Percentiles rank a stretch among this genome's conserved stretches.
These are phyloP conservation scores for Diadumene lineata DNA, from an alignment of 92 coral and sea anemone species.

Conservation along the genomic window DNA sequence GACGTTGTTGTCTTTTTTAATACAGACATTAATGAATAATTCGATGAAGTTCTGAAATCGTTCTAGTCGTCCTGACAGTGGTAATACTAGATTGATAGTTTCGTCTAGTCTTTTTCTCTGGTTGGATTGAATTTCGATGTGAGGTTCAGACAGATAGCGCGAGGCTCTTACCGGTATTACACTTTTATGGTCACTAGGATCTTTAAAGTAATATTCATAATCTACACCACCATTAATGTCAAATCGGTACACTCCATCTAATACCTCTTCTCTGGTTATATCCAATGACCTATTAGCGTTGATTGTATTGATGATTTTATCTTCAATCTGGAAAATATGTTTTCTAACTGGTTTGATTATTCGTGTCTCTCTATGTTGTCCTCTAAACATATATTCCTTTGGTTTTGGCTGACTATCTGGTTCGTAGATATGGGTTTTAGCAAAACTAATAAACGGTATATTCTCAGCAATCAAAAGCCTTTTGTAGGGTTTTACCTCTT, in stretches of 20 bases:
- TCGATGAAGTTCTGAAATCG: constrained; percentile 81
- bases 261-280: constrained; percentile 48
- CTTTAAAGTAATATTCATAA: constrained; percentile 67
- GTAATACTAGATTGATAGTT: constrained; percentile 69
- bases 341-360: constrained; percentile 47
- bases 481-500: constrained; percentile 4
- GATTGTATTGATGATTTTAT: constrained; percentile 34
- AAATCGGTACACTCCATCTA: constrained; percentile 75
- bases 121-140: constrained; percentile 32
- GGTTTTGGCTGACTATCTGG: constrained; percentile 49
- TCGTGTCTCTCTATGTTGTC: constrained; percentile 50
- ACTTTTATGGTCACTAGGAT: constrained; percentile 26
- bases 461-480: constrained; percentile 45
- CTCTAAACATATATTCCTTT: constrained; percentile 72
- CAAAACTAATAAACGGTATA: constrained; percentile 63
- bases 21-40: constrained; percentile 70
- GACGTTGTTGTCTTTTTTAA: constrained; percentile 69
- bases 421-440: constrained; percentile 75
- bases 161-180: constrained; percentile 45
- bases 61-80: constrained; percentile 81
- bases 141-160: constrained; percentile 36
- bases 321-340: constrained; percentile 64
- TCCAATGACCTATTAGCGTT: constrained; percentile 57
- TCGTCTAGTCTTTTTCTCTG: constrained; percentile 33
- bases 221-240: constrained; percentile 77